Evolutionary conservation across 2,888 invertebrate genomes (phyloP).

Genomic region (Bimastos eiseni): DNA sequence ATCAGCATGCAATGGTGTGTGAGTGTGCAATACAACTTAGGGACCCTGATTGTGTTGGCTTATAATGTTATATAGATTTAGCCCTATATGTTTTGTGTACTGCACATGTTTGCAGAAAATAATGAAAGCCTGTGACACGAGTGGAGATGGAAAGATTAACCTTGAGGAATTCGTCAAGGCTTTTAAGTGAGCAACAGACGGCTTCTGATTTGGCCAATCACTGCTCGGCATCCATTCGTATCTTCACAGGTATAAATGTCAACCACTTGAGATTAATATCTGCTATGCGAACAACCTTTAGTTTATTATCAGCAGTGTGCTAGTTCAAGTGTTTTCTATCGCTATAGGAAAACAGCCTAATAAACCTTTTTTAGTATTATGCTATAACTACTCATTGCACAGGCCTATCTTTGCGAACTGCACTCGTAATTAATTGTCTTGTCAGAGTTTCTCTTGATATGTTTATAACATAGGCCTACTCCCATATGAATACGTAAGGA

Average conservation of each 20-base stretch:
- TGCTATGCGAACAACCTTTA: neutral
- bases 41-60: neutral
- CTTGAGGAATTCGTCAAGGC: neutral
- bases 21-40: no score
- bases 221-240: neutral
- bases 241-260: neutral
- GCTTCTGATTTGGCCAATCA: neutral
- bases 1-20: no score
- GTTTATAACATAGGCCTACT: neutral
- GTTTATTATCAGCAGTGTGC: neutral
- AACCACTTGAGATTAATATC: neutral
- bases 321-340: neutral
- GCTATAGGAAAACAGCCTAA: neutral
- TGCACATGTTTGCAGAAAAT: neutral
- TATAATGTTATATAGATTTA: neutral
- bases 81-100: no score
- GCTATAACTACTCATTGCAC: no score
- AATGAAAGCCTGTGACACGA: slow-evolving; percentile 17
- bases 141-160: slow-evolving; percentile 15
- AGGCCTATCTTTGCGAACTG: neutral
- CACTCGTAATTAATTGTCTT: neutral
- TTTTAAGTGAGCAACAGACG: neutral
- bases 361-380: neutral
- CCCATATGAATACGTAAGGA: no score
- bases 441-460: neutral